Conservation (phyloP, 1,140 invertebrate genomes). For the Drosophila sp. region DNA sequence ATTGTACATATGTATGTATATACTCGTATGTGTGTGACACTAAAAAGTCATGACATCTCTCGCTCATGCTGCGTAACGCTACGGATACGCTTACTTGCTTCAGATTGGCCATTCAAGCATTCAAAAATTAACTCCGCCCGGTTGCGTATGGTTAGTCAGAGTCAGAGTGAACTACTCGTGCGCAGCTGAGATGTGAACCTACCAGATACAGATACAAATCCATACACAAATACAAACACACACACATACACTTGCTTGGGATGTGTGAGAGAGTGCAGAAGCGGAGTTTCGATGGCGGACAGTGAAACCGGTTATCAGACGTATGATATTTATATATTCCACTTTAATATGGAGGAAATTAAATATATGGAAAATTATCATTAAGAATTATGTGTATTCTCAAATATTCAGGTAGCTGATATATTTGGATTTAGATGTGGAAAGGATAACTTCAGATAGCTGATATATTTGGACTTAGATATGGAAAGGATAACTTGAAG, state of each 20-base stretch:
- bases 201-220: conserved; percentile 28
- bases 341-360: neutral
- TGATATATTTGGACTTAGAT: too few relatives aligned
- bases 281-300: neutral
- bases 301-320: neutral
- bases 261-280: conserved; percentile 14
- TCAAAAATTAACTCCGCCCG: conserved; percentile 83
- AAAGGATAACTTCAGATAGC: too few relatives aligned
- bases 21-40: conserved; percentile 58
- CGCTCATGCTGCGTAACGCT: conserved; percentile 78
- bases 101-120: conserved; percentile 83
- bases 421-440: too few relatives aligned
- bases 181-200: conserved; percentile 23
- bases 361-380: neutral
- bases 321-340: conserved; percentile 5
- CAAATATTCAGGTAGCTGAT: too few relatives aligned
- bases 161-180: conserved; percentile 52
- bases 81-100: conserved; percentile 83
- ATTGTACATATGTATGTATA: neutral
- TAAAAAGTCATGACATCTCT: conserved; percentile 82
- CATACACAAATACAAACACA: conserved; percentile 12
- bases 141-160: conserved; percentile 80
- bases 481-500: too few relatives aligned
- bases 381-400: neutral
- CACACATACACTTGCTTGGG: neutral